Percentiles rank a stretch among this genome's conserved stretches.
Conservation (phyloP, 1,140 invertebrate species). For the Meloidogyne hapla region DNA sequence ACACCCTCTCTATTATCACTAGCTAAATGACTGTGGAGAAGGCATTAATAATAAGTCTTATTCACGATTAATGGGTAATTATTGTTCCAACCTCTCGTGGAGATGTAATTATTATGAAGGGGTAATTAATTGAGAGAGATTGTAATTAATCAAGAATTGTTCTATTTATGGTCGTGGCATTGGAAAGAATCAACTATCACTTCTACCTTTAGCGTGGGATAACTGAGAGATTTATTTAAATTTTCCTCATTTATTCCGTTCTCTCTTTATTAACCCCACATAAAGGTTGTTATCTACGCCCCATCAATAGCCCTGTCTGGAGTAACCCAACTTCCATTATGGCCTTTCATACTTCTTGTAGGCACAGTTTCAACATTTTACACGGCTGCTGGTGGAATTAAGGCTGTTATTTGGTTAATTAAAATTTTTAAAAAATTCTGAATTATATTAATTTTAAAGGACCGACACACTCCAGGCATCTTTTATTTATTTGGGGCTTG, state of each 20-base stretch:
- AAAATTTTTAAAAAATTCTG: constrained; percentile 34
- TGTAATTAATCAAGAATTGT: no score
- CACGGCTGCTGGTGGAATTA: constrained; percentile 55
- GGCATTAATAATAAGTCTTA: no score
- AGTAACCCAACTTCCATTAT: constrained; percentile 44
- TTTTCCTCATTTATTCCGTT: neutral
- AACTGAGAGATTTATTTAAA: constrained; percentile 7
- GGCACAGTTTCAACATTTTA: constrained; percentile 46
- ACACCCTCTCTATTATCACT: no score
- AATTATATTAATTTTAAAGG: neutral
- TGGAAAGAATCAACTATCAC: no score
- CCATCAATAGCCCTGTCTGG: constrained; percentile 48
- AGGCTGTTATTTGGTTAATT: constrained; percentile 58
- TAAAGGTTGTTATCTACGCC: constrained; percentile 32
- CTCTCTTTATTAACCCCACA: neutral
- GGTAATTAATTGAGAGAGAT: no score
- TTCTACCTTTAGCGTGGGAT: no score
- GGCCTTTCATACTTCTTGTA: constrained; percentile 51
- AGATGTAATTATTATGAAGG: no score
- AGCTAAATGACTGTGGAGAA: no score
- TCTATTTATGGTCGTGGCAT: no score
- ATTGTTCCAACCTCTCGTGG: no score
- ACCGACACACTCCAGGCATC: constrained; percentile 29
- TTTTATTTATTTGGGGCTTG: constrained; percentile 40
- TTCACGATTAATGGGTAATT: no score